phyloP scores from a whole-genome alignment of 2,113 vertebrate species.

The Scartelaos histophorus region DNA sequence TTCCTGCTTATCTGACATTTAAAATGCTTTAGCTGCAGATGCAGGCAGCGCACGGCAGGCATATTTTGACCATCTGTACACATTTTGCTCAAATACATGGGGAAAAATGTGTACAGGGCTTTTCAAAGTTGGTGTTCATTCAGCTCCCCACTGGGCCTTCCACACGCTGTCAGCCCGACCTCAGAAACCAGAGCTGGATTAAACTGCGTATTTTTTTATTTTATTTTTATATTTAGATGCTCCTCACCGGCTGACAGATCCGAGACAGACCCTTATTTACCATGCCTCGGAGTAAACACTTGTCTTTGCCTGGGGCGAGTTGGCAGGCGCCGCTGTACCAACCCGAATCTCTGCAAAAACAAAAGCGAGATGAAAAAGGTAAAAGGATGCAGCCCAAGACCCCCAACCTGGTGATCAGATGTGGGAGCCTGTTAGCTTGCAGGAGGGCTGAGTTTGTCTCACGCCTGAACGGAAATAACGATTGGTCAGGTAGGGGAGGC shows the following conservation, averaged over 20 bases:
- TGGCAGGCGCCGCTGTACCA: constrained; percentile 20
- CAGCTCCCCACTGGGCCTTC: constrained; percentile 40
- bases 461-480: background rate
- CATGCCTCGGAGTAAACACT: constrained; percentile 45
- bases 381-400: constrained; percentile 3
- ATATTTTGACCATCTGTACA: too few relatives aligned
- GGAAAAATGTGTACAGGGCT: constrained; percentile 2
- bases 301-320: constrained; percentile 35
- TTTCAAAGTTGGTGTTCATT: constrained; percentile 40
- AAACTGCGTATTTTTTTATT: constrained; percentile 22
- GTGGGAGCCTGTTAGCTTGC: constrained; percentile 22
- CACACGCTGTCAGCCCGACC: constrained; percentile 18
- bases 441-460: background rate
- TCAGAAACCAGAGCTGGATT: constrained; percentile 35
- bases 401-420: constrained; percentile 20
- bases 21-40: too few relatives aligned
- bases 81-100: too few relatives aligned
- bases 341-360: constrained; percentile 28
- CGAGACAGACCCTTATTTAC: constrained; percentile 49
- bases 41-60: too few relatives aligned
- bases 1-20: too few relatives aligned
- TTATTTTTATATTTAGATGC: background rate
- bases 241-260: constrained; percentile 32
- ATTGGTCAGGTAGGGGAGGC: background rate
- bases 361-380: constrained; percentile 42